Conservation (phyloP, 2,797 vertebrate genomes). For the Sebastes minor region DNA sequence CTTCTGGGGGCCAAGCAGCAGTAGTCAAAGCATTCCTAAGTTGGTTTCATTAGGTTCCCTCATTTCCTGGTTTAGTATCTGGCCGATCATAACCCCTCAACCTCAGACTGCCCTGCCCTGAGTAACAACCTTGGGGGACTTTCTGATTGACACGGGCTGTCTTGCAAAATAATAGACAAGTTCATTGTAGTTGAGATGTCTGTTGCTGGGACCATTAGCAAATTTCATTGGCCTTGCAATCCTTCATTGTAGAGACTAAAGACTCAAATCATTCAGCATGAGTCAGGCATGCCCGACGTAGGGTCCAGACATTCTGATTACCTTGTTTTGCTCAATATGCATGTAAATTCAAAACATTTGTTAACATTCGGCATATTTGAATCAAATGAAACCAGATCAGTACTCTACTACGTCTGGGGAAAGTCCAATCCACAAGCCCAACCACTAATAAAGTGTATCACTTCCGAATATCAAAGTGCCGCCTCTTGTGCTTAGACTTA, state of each 20-base stretch:
- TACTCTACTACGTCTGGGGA: neutral
- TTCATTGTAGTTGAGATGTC: neutral
- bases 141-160: constrained; percentile 13
- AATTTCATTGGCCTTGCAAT: neutral
- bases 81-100: constrained; percentile 1
- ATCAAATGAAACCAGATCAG: neutral
- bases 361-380: neutral
- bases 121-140: neutral
- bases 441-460: neutral
- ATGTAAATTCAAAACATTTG: neutral
- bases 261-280: neutral
- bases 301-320: neutral
- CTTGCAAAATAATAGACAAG: neutral
- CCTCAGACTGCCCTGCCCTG: neutral
- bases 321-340: neutral
- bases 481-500: neutral
- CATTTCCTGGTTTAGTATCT: neutral
- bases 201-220: neutral
- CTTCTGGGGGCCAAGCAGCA: constrained; percentile 28
- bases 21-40: constrained; percentile 41
- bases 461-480: neutral
- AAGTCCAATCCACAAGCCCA: too few relatives aligned
- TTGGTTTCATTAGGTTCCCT: constrained; percentile 7
- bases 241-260: neutral
- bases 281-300: neutral